Base-by-base conservation (phyloP, 92 coral and sea anemone genomes). In the Isaurus tuberculatus region DNA sequence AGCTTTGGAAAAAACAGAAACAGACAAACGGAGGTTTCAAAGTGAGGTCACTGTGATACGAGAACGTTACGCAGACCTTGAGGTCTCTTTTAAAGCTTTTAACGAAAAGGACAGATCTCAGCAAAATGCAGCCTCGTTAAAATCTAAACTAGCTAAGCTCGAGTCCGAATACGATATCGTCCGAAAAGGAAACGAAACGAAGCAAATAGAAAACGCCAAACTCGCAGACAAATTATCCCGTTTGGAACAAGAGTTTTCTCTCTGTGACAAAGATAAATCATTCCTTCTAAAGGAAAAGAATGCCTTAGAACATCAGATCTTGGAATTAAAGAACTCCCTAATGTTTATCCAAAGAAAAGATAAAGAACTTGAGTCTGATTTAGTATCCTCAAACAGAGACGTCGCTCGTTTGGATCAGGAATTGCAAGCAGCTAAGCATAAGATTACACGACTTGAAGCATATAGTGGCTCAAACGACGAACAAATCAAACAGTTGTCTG, bases 401-500 rank as follows among this genome's bases (percentile, higher is more conserved):
- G 71, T 83, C 31, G 78, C 93, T 43, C 79, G 86, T 16, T 71
- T 94, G 69, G 98, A 94, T 49, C 98, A 96, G 78, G 98, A 94
- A 15, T 80, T 96, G n/a, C 86, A 84, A 70, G 60, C 84, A 27
- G 85, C 91, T 53, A 82, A 79, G 72, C 86, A 90, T 81, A 92
- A 90, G 79, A 89, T 90, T n/a, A 83, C 90, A 72, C 86, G 94
- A 40, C 70, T 94, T 70, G 97, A 96, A 74, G 99, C 92, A 0
- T 88, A 87, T 28, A 53, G 53, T 11, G 92, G 83, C 15, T 86
- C 89, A 60, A 88, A 74, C 26, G 94, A 92, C 43, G 89, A 81
- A 22, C 90, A 96, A 79, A 75, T 90, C 16, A 90, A 83, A 51
- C 64, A 30, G 22, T 93, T 94, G 0, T 73, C 88, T 32, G 88